Conservation (phyloP, 2,888 invertebrate genomes). For the Xylocampa areola region DNA sequence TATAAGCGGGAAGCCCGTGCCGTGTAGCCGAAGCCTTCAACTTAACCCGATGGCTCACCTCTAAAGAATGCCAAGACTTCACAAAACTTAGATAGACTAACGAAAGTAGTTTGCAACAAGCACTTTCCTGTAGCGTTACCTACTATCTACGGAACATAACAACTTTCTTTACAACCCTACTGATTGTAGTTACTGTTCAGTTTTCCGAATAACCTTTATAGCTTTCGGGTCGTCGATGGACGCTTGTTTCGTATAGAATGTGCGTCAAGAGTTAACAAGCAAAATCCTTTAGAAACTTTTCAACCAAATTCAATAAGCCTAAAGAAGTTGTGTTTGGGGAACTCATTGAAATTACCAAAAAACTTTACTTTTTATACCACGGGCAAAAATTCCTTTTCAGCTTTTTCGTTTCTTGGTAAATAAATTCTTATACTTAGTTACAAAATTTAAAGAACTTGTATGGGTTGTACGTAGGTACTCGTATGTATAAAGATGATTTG, state of each 20-base stretch:
- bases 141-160: slow-evolving; percentile 61
- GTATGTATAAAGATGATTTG: not conserved
- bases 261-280: slow-evolving; percentile 50
- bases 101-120: slow-evolving; percentile 73
- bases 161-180: slow-evolving; percentile 65
- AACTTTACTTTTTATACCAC: slow-evolving; percentile 46
- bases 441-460: slow-evolving; percentile 15
- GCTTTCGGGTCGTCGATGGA: slow-evolving; percentile 20
- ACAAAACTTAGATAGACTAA: slow-evolving; percentile 77
- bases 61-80: slow-evolving; percentile 62
- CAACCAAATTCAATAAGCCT: slow-evolving; percentile 50
- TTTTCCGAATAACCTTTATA: slow-evolving; percentile 40
- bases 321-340: slow-evolving; percentile 47
- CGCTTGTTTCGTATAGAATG: slow-evolving; percentile 27
- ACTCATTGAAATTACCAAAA: slow-evolving; percentile 53
- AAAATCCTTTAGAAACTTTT: slow-evolving; percentile 54
- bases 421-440: slow-evolving; percentile 12
- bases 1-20: slow-evolving; percentile 68
- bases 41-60: slow-evolving; percentile 68
- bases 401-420: slow-evolving; percentile 21
- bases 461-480: slow-evolving; percentile 1
- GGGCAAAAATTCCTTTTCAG: slow-evolving; percentile 41
- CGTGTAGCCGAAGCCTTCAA: slow-evolving; percentile 64
- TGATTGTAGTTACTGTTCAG: slow-evolving; percentile 61
- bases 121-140: slow-evolving; percentile 66